These are phyloP conservation scores for Coregonus suidteri DNA, from an alignment of 2,797 vertebrate genomes.

Conservation along the genomic window DNA sequence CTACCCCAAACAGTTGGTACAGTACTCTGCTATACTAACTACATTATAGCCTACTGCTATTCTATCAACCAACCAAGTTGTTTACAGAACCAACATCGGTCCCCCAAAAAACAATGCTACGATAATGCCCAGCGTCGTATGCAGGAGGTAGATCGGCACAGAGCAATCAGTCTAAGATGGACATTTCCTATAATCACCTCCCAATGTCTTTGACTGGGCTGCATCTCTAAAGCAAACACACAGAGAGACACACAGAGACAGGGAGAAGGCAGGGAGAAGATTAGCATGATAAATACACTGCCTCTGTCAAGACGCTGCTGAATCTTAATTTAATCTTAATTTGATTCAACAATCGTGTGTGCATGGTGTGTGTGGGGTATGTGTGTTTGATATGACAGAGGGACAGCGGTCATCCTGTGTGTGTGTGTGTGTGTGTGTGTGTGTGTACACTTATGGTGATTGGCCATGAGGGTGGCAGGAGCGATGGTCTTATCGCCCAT, in stretches of 20 bases:
- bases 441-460: slow-evolving; percentile 45
- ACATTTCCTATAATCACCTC: slow-evolving; percentile 38
- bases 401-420: background rate
- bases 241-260: background rate
- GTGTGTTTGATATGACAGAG: background rate
- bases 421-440: slow-evolving; percentile 6
- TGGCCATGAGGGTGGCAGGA: slow-evolving; percentile 51
- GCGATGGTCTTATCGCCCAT: slow-evolving; percentile 56
- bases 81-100: too few relatives aligned
- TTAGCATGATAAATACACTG: slow-evolving; percentile 19
- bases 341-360: slow-evolving; percentile 26
- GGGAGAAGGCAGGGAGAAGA: slow-evolving; percentile 12
- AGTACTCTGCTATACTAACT: background rate
- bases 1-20: background rate
- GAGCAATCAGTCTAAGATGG: slow-evolving; percentile 15
- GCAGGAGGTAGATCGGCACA: background rate
- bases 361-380: background rate
- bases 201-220: slow-evolving; percentile 26
- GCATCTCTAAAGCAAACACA: slow-evolving; percentile 18
- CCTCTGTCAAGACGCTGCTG: slow-evolving; percentile 13
- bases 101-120: background rate
- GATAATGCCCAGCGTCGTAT: background rate
- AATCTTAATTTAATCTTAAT: slow-evolving; percentile 50
- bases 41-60: too few relatives aligned
- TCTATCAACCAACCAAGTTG: too few relatives aligned